Evolutionary conservation across 2,113 vertebrate species (phyloP).

Genomic region (Cardinalis cardinalis): DNA sequence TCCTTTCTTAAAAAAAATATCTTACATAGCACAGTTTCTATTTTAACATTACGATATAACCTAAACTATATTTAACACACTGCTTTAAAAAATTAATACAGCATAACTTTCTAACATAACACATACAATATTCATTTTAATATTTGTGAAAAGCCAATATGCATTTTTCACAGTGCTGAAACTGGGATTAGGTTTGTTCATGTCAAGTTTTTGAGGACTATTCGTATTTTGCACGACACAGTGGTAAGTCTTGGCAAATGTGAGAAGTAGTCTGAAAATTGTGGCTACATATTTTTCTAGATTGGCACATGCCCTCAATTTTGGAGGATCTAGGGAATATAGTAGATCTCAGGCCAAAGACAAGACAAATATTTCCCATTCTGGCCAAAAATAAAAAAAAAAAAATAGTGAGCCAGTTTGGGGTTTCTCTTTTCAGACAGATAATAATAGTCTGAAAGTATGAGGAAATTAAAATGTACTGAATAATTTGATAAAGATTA

Average conservation of each 20-base stretch:
- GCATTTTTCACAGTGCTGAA: background rate
- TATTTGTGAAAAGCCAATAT: no score
- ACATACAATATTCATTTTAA: no score
- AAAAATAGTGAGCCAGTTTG: background rate
- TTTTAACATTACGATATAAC: no score
- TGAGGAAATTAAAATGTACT: background rate
- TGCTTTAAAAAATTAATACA: no score
- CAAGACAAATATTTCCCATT: rapidly evolving
- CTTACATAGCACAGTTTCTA: no score
- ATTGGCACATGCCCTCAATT: background rate
- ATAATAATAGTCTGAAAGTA: background rate
- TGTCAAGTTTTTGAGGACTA: background rate
- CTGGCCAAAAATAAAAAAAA: background rate
- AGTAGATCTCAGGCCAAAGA: background rate
- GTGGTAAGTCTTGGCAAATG: background rate
- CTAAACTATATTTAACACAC: no score
- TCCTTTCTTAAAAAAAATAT: no score
- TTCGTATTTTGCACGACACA: rapidly evolving
- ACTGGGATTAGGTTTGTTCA: background rate
- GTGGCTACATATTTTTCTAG: background rate
- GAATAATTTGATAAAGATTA: background rate
- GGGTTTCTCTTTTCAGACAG: background rate
- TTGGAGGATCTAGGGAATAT: background rate
- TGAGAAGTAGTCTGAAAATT: background rate
- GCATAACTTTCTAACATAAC: no score